phyloP scores from a whole-genome alignment of 1,140 invertebrate species.

The Cydia pomonella region DNA sequence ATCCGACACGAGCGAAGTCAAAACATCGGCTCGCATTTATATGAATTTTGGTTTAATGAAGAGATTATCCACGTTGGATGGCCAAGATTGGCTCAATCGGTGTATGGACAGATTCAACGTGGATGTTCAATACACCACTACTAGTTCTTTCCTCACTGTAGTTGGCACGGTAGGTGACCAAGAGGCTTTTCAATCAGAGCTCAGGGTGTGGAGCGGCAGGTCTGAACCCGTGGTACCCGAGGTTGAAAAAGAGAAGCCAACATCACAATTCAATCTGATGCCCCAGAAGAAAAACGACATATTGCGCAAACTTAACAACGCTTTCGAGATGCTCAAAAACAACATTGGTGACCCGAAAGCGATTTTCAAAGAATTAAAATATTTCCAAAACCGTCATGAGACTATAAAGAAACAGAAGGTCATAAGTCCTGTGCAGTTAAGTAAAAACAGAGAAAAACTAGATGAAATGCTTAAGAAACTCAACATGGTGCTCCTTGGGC shows the following conservation, averaged over 20 bases:
- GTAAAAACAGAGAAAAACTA: slow-evolving; percentile 71
- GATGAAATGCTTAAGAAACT: slow-evolving; percentile 69
- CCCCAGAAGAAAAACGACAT: slow-evolving; percentile 65
- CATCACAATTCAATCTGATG: slow-evolving; percentile 55
- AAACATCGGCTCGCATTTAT: slow-evolving; percentile 73
- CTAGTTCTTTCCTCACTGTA: slow-evolving; percentile 73
- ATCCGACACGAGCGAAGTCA: slow-evolving; percentile 66
- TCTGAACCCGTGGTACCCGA: slow-evolving; percentile 41
- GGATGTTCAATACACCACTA: slow-evolving; percentile 62
- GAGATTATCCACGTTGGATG: slow-evolving; percentile 72
- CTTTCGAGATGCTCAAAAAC: slow-evolving; percentile 63
- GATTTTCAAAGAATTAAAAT: slow-evolving; percentile 64
- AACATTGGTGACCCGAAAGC: slow-evolving; percentile 66
- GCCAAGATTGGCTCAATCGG: slow-evolving; percentile 64
- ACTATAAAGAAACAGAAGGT: slow-evolving; percentile 70
- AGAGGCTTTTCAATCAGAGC: slow-evolving; percentile 73
- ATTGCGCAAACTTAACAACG: slow-evolving; percentile 56
- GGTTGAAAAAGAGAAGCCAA: slow-evolving; percentile 47
- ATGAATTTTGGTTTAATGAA: slow-evolving; percentile 71
- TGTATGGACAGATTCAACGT: slow-evolving; percentile 69
- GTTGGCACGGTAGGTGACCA: slow-evolving; percentile 75
- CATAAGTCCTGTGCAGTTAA: slow-evolving; percentile 71
- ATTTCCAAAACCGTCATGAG: slow-evolving; percentile 69
- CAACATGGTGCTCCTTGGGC: slow-evolving; percentile 81
- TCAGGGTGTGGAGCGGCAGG: slow-evolving; percentile 62